Base-by-base conservation (phyloP, 2,888 invertebrate species). In the Micropterix aruncella region DNA sequence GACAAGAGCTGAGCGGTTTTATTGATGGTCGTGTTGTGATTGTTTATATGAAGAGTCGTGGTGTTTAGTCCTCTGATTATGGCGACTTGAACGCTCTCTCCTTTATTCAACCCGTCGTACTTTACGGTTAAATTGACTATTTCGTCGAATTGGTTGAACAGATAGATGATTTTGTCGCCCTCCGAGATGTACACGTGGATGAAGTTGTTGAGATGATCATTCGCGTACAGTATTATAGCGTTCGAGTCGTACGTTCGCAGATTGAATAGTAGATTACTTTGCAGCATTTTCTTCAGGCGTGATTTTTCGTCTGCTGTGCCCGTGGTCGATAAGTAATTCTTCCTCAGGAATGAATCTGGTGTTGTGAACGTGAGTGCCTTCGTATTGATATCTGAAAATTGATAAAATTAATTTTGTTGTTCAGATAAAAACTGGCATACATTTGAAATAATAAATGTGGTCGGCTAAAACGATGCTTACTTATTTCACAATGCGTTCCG, bases 121-220 rank as follows among this genome's bases (percentile, higher is more conserved):
- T 80, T 76, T 1, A 91, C 80, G 40, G 83, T 83, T 54, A 89
- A 76, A 60, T 85, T 84, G 52, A 82, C 74, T 52, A 88, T 88
- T 64, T 81, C 81, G 55, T 85, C 79, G 51, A 79, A 83, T 50
- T 83, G 75, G 60, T 93, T 93, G 61, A 89, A 92, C 2, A 89
- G 66, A 56, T 89, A 90, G 38, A 89, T 80, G 17, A 92, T 83
- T 64, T 80, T 77, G 5, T 81, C 81, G 12, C 84, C 83, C 48
- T 82, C 81, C 50, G 83, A 79, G 48, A 92, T 80, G 61, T 87
- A 89, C 18, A 93, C 65, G 61, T 93, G 93, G 42, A 92, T 81
- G 60, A 94, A 94, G 62, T 95, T 95, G 59, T 93, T 93, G 47
- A 89, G 70, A 60, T 93, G 85, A 61, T 95, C 94, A 58, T 93